Percentiles rank a stretch among this genome's conserved stretches.
Conservation (phyloP, 2,113 vertebrate genomes). For the Mystacornis crossleyi region DNA sequence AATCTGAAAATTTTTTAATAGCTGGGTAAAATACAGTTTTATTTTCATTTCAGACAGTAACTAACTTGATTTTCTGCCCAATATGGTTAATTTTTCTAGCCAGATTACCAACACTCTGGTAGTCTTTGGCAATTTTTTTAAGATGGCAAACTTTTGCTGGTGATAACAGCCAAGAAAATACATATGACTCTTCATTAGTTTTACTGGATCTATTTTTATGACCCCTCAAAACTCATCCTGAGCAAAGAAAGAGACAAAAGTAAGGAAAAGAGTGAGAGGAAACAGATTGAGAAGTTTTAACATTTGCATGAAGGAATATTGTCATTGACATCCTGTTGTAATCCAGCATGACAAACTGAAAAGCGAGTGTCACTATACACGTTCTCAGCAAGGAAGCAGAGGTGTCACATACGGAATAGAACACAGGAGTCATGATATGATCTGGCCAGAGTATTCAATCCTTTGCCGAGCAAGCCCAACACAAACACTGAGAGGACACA, state of each 20-base stretch:
- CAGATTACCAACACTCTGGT: not conserved
- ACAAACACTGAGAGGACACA: not conserved
- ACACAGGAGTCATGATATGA: not conserved
- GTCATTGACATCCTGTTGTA: constrained; percentile 4
- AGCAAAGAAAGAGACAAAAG: not conserved
- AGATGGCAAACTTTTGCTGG: not conserved
- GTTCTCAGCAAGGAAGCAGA: constrained; percentile 4
- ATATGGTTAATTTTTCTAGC: not conserved
- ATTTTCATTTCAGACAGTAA: not conserved
- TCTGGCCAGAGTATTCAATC: not conserved
- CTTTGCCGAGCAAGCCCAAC: not conserved
- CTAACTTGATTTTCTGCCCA: not conserved
- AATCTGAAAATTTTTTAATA: not conserved
- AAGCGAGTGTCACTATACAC: constrained; percentile 2
- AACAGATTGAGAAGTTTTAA: not conserved
- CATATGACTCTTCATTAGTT: not conserved
- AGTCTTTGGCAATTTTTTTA: not conserved
- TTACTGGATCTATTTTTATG: not conserved
- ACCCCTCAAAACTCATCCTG: not conserved
- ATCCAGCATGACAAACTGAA: constrained; percentile 34
- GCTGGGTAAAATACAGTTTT: not conserved
- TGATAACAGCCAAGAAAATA: not conserved
- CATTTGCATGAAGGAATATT: not conserved
- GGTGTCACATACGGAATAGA: not conserved
- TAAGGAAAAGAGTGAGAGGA: not conserved